phyloP scores from a whole-genome alignment of 2,888 invertebrate genomes.

The Bibio marci region DNA sequence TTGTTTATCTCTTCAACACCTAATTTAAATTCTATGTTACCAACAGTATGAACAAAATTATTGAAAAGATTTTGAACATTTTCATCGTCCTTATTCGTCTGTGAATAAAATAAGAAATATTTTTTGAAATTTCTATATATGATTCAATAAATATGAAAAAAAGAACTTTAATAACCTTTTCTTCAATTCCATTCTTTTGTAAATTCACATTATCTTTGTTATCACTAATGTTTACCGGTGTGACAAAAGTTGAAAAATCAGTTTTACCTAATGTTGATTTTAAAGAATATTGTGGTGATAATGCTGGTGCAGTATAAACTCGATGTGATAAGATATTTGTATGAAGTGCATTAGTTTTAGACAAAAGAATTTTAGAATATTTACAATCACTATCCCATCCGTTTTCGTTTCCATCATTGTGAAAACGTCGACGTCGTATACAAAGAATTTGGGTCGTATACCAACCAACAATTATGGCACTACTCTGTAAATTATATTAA shows the following conservation, averaged over 20 bases:
- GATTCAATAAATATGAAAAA: neutral
- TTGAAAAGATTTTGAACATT: slow-evolving; percentile 30
- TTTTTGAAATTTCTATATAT: neutral
- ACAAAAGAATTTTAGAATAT: slow-evolving; percentile 9
- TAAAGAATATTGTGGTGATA: too few species aligned
- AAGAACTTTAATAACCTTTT: too few species aligned
- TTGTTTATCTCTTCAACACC: slow-evolving; percentile 41
- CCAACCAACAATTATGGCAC: slow-evolving; percentile 43
- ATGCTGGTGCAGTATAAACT: slow-evolving; percentile 7
- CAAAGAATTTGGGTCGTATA: slow-evolving; percentile 39
- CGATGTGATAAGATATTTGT: slow-evolving; percentile 8
- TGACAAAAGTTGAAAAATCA: too few species aligned
- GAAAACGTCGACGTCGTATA: slow-evolving; percentile 15
- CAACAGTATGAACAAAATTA: slow-evolving; percentile 18
- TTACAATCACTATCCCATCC: slow-evolving; percentile 7
- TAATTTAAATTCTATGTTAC: slow-evolving; percentile 40
- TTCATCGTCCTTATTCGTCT: slow-evolving; percentile 9
- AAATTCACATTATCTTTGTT: neutral
- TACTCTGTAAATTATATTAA: slow-evolving; percentile 29
- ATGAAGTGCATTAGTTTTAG: slow-evolving; percentile 11
- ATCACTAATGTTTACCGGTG: neutral
- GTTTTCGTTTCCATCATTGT: neutral
- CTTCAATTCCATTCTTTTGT: too few species aligned
- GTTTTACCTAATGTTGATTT: too few species aligned
- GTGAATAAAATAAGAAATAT: neutral